Base-by-base conservation (phyloP, 2,888 invertebrate genomes). In the Unio pictorum region DNA sequence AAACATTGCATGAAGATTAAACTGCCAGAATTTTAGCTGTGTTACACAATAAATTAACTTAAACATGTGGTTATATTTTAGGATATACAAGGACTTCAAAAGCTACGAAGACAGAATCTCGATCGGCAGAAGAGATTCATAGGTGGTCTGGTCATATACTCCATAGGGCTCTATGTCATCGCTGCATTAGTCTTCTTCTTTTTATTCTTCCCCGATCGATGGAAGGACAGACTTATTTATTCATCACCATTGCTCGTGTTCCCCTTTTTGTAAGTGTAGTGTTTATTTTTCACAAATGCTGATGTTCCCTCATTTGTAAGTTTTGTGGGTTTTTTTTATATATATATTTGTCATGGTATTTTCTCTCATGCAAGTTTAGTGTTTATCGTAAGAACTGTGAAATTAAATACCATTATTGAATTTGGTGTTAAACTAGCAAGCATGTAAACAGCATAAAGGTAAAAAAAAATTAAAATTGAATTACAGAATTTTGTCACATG, bases 41-140 rank as follows among this genome's bases (percentile, higher is more conserved):
- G 26, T 64, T 18, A 64, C 18, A 20, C 18, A 45, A 20, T 20
- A 54, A 18, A 64, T 20, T 8, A 4, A n/a, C 20, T 18, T 54
- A 2, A 45, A 30, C 8, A 6, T 45, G 15, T 45, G 45, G 15
- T 76, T 72, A 80, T 78, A 80, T 80, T 84, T 63, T 80, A 93
- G 91, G 94, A 96, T 88, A 96, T 97, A 66, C 93, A 93, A 83
- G 92, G 93, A 56, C 94, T 97, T 69, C 95, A 97, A 87, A 93
- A 94, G 86, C 95, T 94, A 91, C 93, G 94, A 26, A 92, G 93
- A 66, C 93, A 93, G 86, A 96, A 96, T 30, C 95, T 96, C 88
- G 93, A 94, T 86, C 93, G 93, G 61, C 95, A 95, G 89, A 95
- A 95, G 87, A 93, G 94, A 65, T 93, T 96, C 76, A 94, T 96